phyloP scores from a whole-genome alignment of 1,140 invertebrate genomes.

The Drosophila pachea region DNA sequence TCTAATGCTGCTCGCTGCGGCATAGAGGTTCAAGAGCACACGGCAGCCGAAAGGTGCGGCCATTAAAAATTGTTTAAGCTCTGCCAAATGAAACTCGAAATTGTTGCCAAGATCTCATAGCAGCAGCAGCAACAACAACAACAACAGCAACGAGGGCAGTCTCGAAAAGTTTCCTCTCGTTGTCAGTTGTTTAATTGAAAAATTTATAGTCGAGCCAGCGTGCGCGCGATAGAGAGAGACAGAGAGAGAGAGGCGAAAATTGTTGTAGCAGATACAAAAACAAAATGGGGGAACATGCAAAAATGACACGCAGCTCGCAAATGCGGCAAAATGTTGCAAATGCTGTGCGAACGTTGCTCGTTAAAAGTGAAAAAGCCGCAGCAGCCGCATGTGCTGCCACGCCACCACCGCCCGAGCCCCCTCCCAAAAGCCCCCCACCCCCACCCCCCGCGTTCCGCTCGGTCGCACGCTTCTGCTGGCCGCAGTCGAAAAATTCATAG shows the following conservation, averaged over 20 bases:
- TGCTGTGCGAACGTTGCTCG: slow-evolving; percentile 52
- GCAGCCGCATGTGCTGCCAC: slow-evolving; percentile 68
- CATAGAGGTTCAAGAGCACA: slow-evolving; percentile 18
- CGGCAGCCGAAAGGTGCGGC: slow-evolving; percentile 35
- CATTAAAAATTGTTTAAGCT: slow-evolving; percentile 48
- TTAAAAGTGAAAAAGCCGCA: slow-evolving; percentile 77
- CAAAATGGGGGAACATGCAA: slow-evolving; percentile 53
- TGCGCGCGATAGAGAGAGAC: no score
- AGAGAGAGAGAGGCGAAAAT: no score
- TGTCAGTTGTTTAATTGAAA: slow-evolving; percentile 61
- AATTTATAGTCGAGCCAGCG: slow-evolving; percentile 41
- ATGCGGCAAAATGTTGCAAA: slow-evolving; percentile 43
- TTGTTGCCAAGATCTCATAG: slow-evolving; percentile 35
- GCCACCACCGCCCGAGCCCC: slow-evolving; percentile 11
- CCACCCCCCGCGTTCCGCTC: no score
- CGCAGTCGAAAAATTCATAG: slow-evolving; percentile 69
- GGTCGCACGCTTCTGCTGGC: slow-evolving; percentile 27
- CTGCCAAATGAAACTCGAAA: slow-evolving; percentile 37
- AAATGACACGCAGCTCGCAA: slow-evolving; percentile 65
- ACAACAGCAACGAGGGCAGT: not conserved
- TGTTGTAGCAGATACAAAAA: not conserved
- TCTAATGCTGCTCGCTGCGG: not conserved
- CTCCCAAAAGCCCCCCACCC: no score
- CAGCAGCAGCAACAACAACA: slow-evolving; percentile 10
- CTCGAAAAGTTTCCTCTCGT: slow-evolving; percentile 11